Evolutionary conservation across 2,797 vertebrate species (phyloP).

Genomic region (Eptatretus atami): DNA sequence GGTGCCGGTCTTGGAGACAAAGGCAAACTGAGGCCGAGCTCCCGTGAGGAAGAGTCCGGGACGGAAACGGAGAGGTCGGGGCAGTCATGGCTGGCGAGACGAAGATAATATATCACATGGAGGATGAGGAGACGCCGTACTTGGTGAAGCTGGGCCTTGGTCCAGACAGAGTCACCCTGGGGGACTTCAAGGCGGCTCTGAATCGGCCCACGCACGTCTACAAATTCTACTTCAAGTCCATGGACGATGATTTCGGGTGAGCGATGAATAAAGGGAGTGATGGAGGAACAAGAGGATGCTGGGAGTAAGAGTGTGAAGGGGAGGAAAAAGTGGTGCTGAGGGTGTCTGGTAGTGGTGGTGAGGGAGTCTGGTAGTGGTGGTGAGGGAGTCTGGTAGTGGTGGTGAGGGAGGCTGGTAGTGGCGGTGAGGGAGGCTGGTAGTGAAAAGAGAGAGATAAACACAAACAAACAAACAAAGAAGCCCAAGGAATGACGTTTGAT

Average conservation of each 20-base stretch:
- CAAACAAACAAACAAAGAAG: no score
- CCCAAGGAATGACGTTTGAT: no score
- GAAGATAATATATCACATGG: conserved; percentile 72
- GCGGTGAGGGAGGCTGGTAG: no score
- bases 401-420: neutral
- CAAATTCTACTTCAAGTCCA: conserved; percentile 84
- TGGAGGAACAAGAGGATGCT: neutral
- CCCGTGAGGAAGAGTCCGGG: no score
- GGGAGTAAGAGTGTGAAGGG: no score
- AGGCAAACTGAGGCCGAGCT: neutral
- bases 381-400: neutral
- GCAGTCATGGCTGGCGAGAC: conserved; percentile 20
- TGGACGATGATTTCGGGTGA: conserved; percentile 81
- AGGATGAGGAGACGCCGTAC: conserved; percentile 71
- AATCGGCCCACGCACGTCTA: conserved; percentile 41
- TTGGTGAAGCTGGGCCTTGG: conserved; percentile 56
- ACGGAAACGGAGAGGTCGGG: no score
- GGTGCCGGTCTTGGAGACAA: neutral
- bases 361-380: neutral
- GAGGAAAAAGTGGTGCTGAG: neutral
- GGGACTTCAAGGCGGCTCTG: conserved; percentile 59
- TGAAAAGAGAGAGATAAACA: no score
- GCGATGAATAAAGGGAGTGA: conserved; percentile 4
- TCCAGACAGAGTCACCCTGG: conserved; percentile 40
- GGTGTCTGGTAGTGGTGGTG: neutral